Percentiles rank a stretch among this genome's conserved stretches.
Conservation (phyloP, 1,140 invertebrate species). For the Galleria mellonella region DNA sequence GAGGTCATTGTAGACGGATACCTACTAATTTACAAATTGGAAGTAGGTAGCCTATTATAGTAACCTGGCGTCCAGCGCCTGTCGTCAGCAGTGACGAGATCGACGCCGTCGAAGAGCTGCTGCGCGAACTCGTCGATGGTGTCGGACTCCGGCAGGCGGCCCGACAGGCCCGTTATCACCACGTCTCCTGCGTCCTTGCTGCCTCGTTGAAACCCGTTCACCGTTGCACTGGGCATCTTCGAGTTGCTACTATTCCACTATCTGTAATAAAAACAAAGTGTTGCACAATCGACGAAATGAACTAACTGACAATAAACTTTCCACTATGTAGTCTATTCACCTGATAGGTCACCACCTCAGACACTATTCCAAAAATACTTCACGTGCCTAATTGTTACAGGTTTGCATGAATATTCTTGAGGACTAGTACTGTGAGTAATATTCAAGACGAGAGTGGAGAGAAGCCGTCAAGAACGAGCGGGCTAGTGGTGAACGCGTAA, state of each 20-base stretch:
- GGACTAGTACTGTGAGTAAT: not conserved
- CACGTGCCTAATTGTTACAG: not conserved
- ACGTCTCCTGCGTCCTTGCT: slow-evolving; percentile 78
- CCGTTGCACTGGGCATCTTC: slow-evolving; percentile 42
- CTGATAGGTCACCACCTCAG: not conserved
- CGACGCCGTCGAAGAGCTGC: slow-evolving; percentile 86
- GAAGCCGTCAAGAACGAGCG: slow-evolving; percentile 9
- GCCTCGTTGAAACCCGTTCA: slow-evolving; percentile 27
- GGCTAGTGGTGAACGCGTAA: slow-evolving; percentile 10
- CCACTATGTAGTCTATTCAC: too few relatives aligned
- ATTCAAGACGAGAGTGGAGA: not conserved
- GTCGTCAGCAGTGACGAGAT: slow-evolving; percentile 90
- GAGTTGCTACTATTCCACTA: slow-evolving; percentile 3
- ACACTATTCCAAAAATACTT: not conserved
- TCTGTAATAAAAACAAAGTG: not conserved
- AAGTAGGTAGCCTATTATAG: too few relatives aligned
- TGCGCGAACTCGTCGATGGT: slow-evolving; percentile 92
- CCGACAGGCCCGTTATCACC: slow-evolving; percentile 92
- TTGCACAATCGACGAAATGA: too few relatives aligned
- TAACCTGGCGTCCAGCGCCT: slow-evolving; percentile 82
- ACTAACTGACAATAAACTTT: too few relatives aligned
- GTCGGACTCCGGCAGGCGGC: slow-evolving; percentile 90
- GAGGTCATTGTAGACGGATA: too few relatives aligned
- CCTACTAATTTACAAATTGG: too few relatives aligned
- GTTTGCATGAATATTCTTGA: too few relatives aligned